These are phyloP conservation scores for Erannis defoliaria DNA, from an alignment of 2,888 invertebrate genomes.

Conservation along the genomic window DNA sequence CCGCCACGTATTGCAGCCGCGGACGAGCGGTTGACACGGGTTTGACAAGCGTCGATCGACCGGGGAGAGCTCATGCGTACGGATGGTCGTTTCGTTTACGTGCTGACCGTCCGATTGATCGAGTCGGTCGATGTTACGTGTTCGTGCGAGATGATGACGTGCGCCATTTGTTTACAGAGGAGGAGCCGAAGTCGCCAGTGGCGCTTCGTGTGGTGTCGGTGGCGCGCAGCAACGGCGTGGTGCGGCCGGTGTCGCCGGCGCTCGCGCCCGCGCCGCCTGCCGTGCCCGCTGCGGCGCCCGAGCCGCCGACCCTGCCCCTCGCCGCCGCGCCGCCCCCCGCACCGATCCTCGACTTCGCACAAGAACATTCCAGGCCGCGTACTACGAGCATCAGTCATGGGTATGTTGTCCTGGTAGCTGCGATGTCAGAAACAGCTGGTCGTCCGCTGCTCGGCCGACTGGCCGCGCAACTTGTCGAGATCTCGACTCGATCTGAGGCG, in stretches of 20 bases:
- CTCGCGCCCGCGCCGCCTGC: slow-evolving; percentile 48
- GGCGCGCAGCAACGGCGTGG: slow-evolving; percentile 75
- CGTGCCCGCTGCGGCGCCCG: slow-evolving; percentile 53
- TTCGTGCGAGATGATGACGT: slow-evolving; percentile 19
- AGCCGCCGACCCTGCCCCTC: slow-evolving; percentile 51
- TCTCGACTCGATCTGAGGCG: slow-evolving; percentile 7
- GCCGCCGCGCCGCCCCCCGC: slow-evolving; percentile 59
- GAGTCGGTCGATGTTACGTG: slow-evolving; percentile 2
- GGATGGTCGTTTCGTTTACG: slow-evolving; percentile 24
- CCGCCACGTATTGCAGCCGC: slow-evolving; percentile 85
- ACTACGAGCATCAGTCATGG: slow-evolving; percentile 80
- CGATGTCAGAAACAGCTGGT: slow-evolving; percentile 77
- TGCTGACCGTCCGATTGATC: slow-evolving; percentile 23
- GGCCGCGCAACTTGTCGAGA: slow-evolving; percentile 1
- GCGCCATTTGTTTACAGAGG: slow-evolving; percentile 70
- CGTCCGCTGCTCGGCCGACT: slow-evolving; percentile 39
- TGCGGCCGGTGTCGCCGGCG: slow-evolving; percentile 52
- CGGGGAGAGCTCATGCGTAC: slow-evolving; percentile 46
- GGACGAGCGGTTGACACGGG: slow-evolving; percentile 81
- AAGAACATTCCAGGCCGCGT: slow-evolving; percentile 85
- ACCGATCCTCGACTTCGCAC: slow-evolving; percentile 77
- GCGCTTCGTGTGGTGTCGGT: slow-evolving; percentile 76
- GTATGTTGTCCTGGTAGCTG: slow-evolving; percentile 76
- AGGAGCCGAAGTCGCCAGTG: slow-evolving; percentile 81
- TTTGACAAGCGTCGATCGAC: slow-evolving; percentile 78